Base-by-base conservation (phyloP, 2,113 vertebrate genomes). In the Ageneiosus marmoratus region DNA sequence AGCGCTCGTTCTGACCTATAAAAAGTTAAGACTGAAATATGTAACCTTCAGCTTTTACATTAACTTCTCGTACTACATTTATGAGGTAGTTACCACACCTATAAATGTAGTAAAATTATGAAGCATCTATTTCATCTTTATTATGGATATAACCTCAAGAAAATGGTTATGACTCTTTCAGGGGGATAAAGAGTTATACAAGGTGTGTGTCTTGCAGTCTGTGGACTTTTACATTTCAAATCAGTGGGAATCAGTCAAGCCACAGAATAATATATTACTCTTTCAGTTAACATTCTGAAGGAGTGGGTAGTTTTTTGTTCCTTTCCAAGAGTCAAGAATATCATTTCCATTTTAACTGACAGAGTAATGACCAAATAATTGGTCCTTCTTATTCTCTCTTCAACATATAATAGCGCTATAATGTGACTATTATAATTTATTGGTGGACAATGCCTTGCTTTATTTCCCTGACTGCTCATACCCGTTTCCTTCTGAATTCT, bases 1-100 rank as follows among this genome's bases (percentile, higher is more conserved):
- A 2, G 2, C 15, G 50, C 29, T 22, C 51, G 8, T 24, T 58
- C 51, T 56, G 20, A 77, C n/a, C 76, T 16, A 58, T 77, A 77
- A 58, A 77, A 77, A n/a, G n/a, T 15, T 51, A 34, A 77, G 24
- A n/a, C 13, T 37, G 34, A 77, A 60, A 46, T 77, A 44, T 60
- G 6, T 9, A 44, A 77, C 76, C 55, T 46, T 44, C 41, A 29
- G n/a, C 34, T 78, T 62, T 62, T 60, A 78, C 7, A 29, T 44
- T 44, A 10, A 62, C 34, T 78, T 20, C 37, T 78, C 55, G 62
- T 16, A 46, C 62, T 20, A 46, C 41, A 5, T 44, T 60, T 79
- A 48, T 44, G 55, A 46, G 77, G 4, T 10, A 74, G 46, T 50
- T 16, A 3, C 16, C n/a, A 27, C 70, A 50, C 70, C 44, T 48